Base-by-base conservation (phyloP, 2,888 invertebrate species). In the Diarsia brunnea region DNA sequence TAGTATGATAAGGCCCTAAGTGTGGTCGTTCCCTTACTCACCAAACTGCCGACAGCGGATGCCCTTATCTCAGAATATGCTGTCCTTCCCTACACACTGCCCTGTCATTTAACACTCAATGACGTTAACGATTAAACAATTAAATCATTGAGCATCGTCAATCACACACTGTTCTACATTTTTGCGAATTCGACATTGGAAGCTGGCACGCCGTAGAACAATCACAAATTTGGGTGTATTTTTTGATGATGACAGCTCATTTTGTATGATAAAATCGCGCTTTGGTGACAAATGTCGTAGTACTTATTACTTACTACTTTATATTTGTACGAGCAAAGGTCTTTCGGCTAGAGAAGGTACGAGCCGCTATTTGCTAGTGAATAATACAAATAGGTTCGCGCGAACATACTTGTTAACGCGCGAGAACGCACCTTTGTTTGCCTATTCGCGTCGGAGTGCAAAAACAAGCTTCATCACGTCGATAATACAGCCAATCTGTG, bases 131-230 rank as follows among this genome's bases (percentile, higher is more conserved):
- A 69, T 24, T 49, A 21, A 53, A 63, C 0, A 38, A 27, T 70
- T 47, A 78, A 24, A 68, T 65, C 68, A 83, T 49, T 66, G 68
- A 68, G 65, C 51, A 55, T 58, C 61, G 31, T 66, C 65, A 76
- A 69, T 77, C 53, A 82, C 21, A 49, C 14, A 55, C 49, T 66
- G 61, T 53, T 68, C 53, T n/a, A 71, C 19, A 58, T 38, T 75
- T 53, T 80, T 43, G 21, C 58, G 51, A 55, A 55, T 53, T 55
- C 24, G 51, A 68, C 21, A 65, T 81, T 71, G 63, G 11, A 68
- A 75, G 81, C 49, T 67, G 47, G 69, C 58, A 21, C 51, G 51
- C 16, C 27, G 7, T 19, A 45, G 45, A 60, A 4, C 24, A 0
- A 51, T 76, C 24, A 78, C 61, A 78, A 38, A 61, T 78, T 51